Percentiles rank a stretch among this genome's conserved stretches.
These are phyloP conservation scores for Holothuria leucospilota DNA, from an alignment of 53 echinoderm and acorn worm species.

Conservation along the genomic window DNA sequence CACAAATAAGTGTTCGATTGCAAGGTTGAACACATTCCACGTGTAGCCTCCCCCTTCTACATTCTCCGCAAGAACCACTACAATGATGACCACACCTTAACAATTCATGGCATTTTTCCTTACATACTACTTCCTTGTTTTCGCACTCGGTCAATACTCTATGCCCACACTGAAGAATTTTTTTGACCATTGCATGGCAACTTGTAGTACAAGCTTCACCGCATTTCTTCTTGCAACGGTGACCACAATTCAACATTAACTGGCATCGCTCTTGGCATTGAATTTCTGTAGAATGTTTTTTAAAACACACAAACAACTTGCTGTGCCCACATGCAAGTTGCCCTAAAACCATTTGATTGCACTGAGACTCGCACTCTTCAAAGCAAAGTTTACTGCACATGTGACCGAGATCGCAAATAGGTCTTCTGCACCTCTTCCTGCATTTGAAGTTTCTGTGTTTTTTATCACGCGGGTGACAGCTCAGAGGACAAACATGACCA, in stretches of 20 bases:
- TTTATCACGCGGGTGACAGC: conserved; percentile 79
- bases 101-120: conserved; percentile 50
- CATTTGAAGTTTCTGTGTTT: conserved; percentile 70
- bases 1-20: conserved; percentile 80
- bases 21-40: conserved; percentile 70
- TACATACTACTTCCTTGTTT: conserved; percentile 61
- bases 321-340: conserved; percentile 68
- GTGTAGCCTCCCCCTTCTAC: conserved; percentile 81
- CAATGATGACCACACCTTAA: conserved; percentile 81
- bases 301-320: conserved; percentile 32
- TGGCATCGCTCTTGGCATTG: conserved; percentile 63
- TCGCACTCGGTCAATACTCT: conserved; percentile 59
- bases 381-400: conserved; percentile 68
- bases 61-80: conserved; percentile 74
- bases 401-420: conserved; percentile 66
- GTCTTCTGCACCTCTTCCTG: conserved; percentile 49
- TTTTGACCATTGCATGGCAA: conserved; percentile 58
- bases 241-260: conserved; percentile 69
- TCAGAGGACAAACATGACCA: conserved; percentile 81
- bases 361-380: conserved; percentile 70
- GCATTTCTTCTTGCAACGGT: conserved; percentile 74
- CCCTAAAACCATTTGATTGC: conserved; percentile 55
- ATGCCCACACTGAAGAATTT: conserved; percentile 71
- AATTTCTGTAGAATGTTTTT: conserved; percentile 29
- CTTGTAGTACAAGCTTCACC: conserved; percentile 58